Base-by-base conservation (phyloP, 2,113 vertebrate species). In the Tragelaphus strepsiceros region DNA sequence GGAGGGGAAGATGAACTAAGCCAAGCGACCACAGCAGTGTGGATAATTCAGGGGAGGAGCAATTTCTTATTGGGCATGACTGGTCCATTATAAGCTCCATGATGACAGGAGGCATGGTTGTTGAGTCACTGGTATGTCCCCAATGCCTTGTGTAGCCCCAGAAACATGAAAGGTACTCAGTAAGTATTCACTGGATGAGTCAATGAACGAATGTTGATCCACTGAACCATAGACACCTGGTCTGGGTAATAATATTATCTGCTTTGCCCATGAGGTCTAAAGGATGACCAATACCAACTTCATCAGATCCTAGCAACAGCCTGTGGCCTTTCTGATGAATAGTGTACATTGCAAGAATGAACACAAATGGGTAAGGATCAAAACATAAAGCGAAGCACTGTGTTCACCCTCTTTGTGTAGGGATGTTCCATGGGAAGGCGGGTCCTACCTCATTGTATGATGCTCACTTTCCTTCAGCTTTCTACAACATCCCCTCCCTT, bases 381-480 rank as follows among this genome's bases (percentile, higher is more conserved):
- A 16, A 11, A 49, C 17, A 7, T 1, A 39, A 28, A 80, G 9
- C 2, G 3, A 78, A 49, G 78, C 13, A 0, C 10, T 1, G 77
- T 1, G 6, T 7, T 17, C 16, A 0, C 1, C 3, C 4, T 4
- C 1, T 0, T 43, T 12, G 6, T 6, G 30, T 1, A 11, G 11
- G 6, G 49, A 56, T 0, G 22, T 15, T 71, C 19, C 32, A 0
- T 0, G 43, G 15, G 82, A 39, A 15, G 0, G 3, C 0, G 9
- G 53, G 54, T 39, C 54, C 89, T 0, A 1, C 14, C 26, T 9
- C 35, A 5, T 0, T 0, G 0, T 5, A 3, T 5, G 21, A 1
- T 3, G 7, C 46, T 43, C 1, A 30, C 15, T 26, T 10, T 11
- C 3, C 49, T 32, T 71, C 59, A 2, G 17, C 7, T 8, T 12